These are phyloP conservation scores for Isaurus tuberculatus DNA, from an alignment of 92 coral and sea anemone genomes.

Conservation along the genomic window DNA sequence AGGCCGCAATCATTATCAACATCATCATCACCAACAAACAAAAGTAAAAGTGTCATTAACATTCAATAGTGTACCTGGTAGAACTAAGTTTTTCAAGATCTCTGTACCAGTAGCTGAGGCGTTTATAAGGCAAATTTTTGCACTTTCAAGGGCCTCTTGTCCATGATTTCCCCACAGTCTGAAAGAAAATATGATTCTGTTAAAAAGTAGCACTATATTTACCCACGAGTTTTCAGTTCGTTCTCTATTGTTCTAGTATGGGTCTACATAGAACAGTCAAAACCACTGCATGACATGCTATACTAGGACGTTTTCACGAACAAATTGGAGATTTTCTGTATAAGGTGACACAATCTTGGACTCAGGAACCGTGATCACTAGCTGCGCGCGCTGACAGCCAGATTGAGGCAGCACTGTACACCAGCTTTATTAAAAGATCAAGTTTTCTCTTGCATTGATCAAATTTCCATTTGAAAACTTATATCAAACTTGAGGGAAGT, in stretches of 20 bases:
- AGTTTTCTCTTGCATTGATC: neutral
- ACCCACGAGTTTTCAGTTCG: neutral
- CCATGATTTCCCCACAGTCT: constrained; percentile 99
- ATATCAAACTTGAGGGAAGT: neutral
- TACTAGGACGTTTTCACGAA: too few relatives aligned
- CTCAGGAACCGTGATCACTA: too few relatives aligned
- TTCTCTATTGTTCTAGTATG: too few relatives aligned
- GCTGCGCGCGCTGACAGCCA: too few relatives aligned
- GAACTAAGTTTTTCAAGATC: constrained; percentile 89
- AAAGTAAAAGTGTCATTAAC: neutral
- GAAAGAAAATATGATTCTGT: neutral
- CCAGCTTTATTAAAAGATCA: too few relatives aligned
- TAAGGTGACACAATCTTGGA: too few relatives aligned
- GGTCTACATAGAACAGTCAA: too few relatives aligned
- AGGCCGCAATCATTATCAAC: neutral
- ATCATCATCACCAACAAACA: neutral
- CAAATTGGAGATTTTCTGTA: too few relatives aligned
- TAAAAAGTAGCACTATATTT: neutral
- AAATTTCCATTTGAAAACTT: neutral
- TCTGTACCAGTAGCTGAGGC: constrained; percentile 99
- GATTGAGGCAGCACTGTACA: too few relatives aligned
- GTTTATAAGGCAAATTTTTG: constrained; percentile 91
- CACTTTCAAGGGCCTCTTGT: constrained; percentile 84
- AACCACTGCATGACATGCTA: too few relatives aligned
- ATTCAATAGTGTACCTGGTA: constrained; percentile 79